A percentile compares a stretch with the other conserved stretches of the same genome.
phyloP scores from a whole-genome alignment of 2,797 vertebrate species.

The Phrynocephalus guinanensis region DNA sequence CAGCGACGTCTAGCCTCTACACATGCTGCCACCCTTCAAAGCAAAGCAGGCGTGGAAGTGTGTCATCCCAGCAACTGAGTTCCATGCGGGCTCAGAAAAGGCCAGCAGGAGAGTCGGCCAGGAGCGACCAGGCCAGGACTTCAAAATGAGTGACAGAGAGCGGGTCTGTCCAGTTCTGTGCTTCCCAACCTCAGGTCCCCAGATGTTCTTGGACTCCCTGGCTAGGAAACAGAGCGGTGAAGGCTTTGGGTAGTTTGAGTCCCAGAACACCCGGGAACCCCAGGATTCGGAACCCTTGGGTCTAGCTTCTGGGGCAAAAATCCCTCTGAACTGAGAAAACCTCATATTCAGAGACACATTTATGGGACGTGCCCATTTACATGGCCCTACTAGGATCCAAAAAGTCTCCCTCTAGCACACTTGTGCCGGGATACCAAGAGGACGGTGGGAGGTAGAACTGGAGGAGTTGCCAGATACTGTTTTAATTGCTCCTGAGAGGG shows the following conservation, averaged over 20 bases:
- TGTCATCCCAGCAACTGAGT: neutral
- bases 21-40: neutral
- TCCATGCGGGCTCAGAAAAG: constrained; percentile 30
- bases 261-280: too few relatives aligned
- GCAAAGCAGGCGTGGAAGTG: neutral
- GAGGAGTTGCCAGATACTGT: constrained; percentile 21
- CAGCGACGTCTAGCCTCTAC: constrained; percentile 25
- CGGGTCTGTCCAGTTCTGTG: neutral
- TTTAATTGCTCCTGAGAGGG: constrained; percentile 37
- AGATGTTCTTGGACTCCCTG: too few relatives aligned
- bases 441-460: neutral
- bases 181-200: too few relatives aligned
- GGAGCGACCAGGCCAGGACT: neutral
- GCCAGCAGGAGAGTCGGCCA: constrained; percentile 6
- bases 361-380: constrained; percentile 2
- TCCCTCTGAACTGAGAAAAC: constrained; percentile 48
- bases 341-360: neutral
- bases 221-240: too few relatives aligned
- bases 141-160: fast-evolving
- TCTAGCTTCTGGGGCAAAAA: constrained; percentile 39
- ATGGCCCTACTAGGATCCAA: neutral
- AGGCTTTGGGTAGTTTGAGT: too few relatives aligned
- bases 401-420: neutral
- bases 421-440: constrained; percentile 4
- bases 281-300: neutral